Percentiles rank a stretch among this genome's conserved stretches.
phyloP scores from a whole-genome alignment of 2,888 invertebrate genomes.

The Sarcophaga caerulescens region DNA sequence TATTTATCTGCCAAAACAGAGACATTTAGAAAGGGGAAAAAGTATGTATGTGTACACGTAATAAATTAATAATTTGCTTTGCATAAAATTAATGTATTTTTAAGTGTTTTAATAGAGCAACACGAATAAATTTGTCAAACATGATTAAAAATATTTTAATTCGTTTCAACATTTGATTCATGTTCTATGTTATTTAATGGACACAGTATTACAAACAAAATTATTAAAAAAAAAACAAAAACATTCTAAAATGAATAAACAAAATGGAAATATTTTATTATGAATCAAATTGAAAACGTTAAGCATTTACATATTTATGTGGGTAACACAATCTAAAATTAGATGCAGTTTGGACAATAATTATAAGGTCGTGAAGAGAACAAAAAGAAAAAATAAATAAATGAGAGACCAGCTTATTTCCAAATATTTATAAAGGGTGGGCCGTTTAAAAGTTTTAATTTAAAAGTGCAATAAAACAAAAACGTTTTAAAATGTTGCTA shows the following conservation, averaged over 20 bases:
- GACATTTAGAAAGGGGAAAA: constrained; percentile 5
- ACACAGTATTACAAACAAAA: not conserved
- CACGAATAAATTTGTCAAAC: constrained; percentile 1
- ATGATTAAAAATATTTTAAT: constrained; percentile 30
- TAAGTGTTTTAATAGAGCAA: constrained; percentile 25
- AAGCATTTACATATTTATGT: constrained; percentile 8
- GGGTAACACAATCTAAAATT: constrained; percentile 5
- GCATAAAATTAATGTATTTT: constrained; percentile 38
- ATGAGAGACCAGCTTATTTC: too few relatives aligned
- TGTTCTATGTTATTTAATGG: not conserved
- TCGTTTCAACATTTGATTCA: not conserved
- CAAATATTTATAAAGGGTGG: too few relatives aligned
- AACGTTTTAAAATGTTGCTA: too few relatives aligned
- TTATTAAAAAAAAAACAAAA: not conserved
- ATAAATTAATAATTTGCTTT: constrained; percentile 50
- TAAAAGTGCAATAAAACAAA: too few relatives aligned
- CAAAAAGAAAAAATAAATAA: too few relatives aligned
- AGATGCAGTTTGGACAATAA: not conserved
- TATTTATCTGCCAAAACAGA: constrained; percentile 17
- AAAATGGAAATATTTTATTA: not conserved
- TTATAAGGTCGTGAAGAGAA: not conserved
- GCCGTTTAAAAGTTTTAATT: too few relatives aligned
- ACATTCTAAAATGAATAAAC: constrained; percentile 12
- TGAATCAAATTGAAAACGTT: constrained; percentile 4
- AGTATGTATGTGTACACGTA: not conserved